Base-by-base conservation (phyloP, 2,888 invertebrate species). In the Brassicogethes aeneus region DNA sequence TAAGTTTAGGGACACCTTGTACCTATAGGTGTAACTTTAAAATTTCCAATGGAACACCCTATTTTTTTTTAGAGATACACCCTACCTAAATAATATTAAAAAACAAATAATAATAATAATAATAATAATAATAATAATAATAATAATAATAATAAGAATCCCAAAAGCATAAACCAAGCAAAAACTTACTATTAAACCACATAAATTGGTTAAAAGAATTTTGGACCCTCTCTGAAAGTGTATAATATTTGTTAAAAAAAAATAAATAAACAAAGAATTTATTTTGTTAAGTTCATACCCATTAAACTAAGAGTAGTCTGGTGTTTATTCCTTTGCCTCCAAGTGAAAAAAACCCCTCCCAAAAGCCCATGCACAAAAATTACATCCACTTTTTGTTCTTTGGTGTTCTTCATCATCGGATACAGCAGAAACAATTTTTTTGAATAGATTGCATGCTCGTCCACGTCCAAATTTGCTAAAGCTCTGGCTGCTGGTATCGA, bases 311-410 rank as follows among this genome's bases (percentile, higher is more conserved):
- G 65, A 53, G 68, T 62, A 1, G 41, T 39, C 32, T 69, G 59
- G 39, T 71, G 69, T 44, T 69, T 70, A 59, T 84, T 84, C 43
- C 86, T 75, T 65, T 94, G 92, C 34, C 95, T 74, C 95, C 95
- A 96, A 0, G 95, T 94, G 40, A 88, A 82, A 68, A 93, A 93
- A 1, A 91, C 86, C 33, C 93, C 91, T n/a, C 90, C 93, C 52
- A 91, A 71, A 14, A 96, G 70, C 1, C 95, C 96, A 68, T 96
- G 95, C 3, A 96, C 79, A 60, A 95, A 85, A n/a, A 96, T 75
- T 3, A 91, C 80, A 64, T 96, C 95, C 40, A 85, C 76, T 13
- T 75, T 72, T 14, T 75, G 74, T 41, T 72, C 68, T 46, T 69
- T 64, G 31, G 68, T 70, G 17, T 74, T 75, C 55, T 85, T 75